Base-by-base conservation (phyloP, 2,888 invertebrate genomes). In the Parascotia fuliginaria region DNA sequence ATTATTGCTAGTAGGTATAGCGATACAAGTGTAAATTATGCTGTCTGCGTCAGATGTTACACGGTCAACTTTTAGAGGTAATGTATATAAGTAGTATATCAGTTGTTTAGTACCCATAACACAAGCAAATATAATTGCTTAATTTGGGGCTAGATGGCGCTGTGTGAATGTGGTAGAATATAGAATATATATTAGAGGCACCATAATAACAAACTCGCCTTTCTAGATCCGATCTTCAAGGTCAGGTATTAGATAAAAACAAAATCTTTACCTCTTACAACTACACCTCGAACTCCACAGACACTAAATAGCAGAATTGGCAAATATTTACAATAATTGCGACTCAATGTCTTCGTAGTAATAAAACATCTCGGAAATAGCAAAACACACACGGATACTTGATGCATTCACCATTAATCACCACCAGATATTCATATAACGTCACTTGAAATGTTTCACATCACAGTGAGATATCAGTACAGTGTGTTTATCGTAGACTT, bases 311-410 rank as follows among this genome's bases (percentile, higher is more conserved):
- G 60, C 55, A 57, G 53, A 62, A 44, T 65, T 58, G 56, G 55
- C 63, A 71, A 68, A 61, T 73, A 71, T 72, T 76, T 72, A 75
- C 67, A 73, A 73, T 56, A 66, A 70, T 60, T 66, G 54, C 58
- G 62, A 73, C 48, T 60, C 57, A 62, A 52, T 60, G 52, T 61
- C 55, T 53, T 47, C 60, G 55, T 58, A 42, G 65, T 63, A 60
- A 58, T 70, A 61, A 70, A 69, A 71, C 76, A 77, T 81, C 70
- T 78, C 77, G 66, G 51, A 60, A 64, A 63, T 65, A 65, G 49
- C 67, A 59, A 47, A 61, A 60, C 45, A 47, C 54, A 52, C 60
- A 61, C 42, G 28, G 12, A 55, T 48, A 49, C 53, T 56, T 40
- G 34, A 48, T 47, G 37, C 48, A 52, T 46, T 48, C 54, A 49